phyloP scores from a whole-genome alignment of 2,113 vertebrate genomes.

The Neolamprologus variostigma region DNA sequence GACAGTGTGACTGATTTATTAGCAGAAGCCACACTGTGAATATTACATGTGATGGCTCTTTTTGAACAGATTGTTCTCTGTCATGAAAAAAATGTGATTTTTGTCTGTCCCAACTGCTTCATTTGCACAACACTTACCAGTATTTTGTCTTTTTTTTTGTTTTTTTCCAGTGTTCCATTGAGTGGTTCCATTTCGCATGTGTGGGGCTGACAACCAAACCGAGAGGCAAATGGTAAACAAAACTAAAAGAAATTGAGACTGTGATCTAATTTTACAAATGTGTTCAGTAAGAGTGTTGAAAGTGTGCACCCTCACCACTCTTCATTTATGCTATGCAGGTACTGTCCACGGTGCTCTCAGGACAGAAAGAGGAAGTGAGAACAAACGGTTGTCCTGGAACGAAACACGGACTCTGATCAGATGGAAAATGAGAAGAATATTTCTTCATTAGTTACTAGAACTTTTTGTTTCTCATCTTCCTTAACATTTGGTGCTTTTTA shows the following conservation, averaged over 20 bases:
- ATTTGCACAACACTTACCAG: background rate
- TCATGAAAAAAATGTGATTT: background rate
- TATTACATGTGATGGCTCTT: background rate
- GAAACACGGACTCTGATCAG: conserved; percentile 1
- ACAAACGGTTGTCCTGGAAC: conserved; percentile 6
- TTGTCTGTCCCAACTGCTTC: background rate
- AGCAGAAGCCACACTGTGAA: background rate
- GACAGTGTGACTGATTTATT: background rate
- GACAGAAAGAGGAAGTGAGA: conserved; percentile 74
- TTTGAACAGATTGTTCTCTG: background rate
- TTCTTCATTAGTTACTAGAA: conserved; percentile 42
- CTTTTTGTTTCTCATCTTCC: conserved; percentile 41
- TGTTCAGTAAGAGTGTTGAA: background rate
- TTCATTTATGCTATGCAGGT: conserved; percentile 48
- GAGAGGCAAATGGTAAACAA: conserved; percentile 93
- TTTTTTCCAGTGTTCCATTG: conserved; percentile 87
- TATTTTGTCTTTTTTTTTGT: background rate
- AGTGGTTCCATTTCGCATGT: conserved; percentile 99
- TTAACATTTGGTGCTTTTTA: conserved; percentile 65
- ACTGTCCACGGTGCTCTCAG: conserved; percentile 74
- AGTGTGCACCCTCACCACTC: background rate
- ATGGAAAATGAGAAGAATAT: conserved; percentile 37
- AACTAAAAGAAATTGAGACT: conserved; percentile 29
- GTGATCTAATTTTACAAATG: background rate
- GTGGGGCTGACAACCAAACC: conserved; percentile 96